Conservation (phyloP, 1,140 invertebrate species). For the Brachionus rotundiformis region DNA sequence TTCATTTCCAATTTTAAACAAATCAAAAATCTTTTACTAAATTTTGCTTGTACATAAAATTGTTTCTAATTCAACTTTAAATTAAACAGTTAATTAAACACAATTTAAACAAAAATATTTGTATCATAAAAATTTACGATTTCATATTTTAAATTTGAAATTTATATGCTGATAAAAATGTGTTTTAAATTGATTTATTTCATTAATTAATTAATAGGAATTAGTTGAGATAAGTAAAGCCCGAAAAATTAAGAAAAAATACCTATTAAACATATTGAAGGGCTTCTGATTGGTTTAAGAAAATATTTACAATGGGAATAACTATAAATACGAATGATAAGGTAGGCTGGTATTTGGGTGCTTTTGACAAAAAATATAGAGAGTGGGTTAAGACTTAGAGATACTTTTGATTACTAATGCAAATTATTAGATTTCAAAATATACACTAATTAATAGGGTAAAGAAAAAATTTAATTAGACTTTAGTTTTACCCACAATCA, state of each 20-base stretch:
- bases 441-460: slow-evolving; percentile 33
- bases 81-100: too few species aligned
- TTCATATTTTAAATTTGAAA: too few species aligned
- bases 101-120: too few species aligned
- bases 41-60: too few species aligned
- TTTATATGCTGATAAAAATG: neutral
- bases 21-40: too few species aligned
- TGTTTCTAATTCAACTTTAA: too few species aligned
- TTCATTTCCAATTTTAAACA: too few species aligned
- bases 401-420: neutral
- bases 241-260: neutral
- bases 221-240: neutral
- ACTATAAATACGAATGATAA: slow-evolving; percentile 7
- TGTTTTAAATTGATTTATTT: neutral
- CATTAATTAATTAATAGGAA: neutral
- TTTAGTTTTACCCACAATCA: slow-evolving; percentile 33
- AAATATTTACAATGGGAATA: neutral
- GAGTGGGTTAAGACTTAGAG: neutral
- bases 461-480: slow-evolving; percentile 38
- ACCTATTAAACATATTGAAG: neutral
- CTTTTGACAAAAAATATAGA: neutral
- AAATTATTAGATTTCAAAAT: neutral
- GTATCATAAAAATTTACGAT: too few species aligned
- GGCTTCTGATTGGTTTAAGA: neutral
- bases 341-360: slow-evolving; percentile 9